These are phyloP conservation scores for Alfaro cultratus DNA, from an alignment of 2,797 vertebrate species.

Conservation along the genomic window DNA sequence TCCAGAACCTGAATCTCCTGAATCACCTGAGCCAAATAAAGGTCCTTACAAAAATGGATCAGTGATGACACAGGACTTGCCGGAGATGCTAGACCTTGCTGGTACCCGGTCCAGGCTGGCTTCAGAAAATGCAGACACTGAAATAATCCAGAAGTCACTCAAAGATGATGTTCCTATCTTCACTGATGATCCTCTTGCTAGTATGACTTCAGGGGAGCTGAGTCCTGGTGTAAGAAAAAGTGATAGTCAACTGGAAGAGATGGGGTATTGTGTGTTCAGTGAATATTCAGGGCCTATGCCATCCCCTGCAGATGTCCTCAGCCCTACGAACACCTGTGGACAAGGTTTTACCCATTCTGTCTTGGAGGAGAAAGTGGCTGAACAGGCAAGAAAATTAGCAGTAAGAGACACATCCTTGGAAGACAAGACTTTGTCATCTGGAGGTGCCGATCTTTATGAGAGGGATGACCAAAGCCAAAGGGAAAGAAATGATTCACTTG, in stretches of 20 bases:
- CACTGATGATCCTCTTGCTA: conserved; percentile 75
- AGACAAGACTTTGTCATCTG: conserved; percentile 49
- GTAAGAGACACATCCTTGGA: conserved; percentile 71
- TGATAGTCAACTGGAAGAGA: conserved; percentile 93
- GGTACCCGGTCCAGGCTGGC: conserved; percentile 89
- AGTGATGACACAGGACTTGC: conserved; percentile 93
- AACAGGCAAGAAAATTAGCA: conserved; percentile 68
- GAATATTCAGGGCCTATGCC: conserved; percentile 98
- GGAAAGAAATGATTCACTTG: conserved; percentile 51
- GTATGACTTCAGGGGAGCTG: conserved; percentile 76
- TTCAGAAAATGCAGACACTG: conserved; percentile 89
- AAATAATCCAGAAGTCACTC: conserved; percentile 83
- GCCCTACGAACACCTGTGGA: conserved; percentile 76
- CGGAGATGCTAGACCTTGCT: conserved; percentile 96
- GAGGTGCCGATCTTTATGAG: conserved; percentile 22
- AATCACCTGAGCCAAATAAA: conserved; percentile 85
- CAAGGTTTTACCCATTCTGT: conserved; percentile 79
- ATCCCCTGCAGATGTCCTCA: conserved; percentile 89
- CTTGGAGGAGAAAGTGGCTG: conserved; percentile 79
- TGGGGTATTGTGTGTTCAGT: conserved; percentile 98
- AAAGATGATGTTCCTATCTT: conserved; percentile 78
- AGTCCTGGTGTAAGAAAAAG: conserved; percentile 78
- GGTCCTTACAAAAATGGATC: conserved; percentile 90
- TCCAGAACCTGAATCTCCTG: conserved; percentile 81
- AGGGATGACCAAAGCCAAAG: conserved; percentile 57